phyloP scores from a whole-genome alignment of 2,888 invertebrate species.

The Oligia latruncula region DNA sequence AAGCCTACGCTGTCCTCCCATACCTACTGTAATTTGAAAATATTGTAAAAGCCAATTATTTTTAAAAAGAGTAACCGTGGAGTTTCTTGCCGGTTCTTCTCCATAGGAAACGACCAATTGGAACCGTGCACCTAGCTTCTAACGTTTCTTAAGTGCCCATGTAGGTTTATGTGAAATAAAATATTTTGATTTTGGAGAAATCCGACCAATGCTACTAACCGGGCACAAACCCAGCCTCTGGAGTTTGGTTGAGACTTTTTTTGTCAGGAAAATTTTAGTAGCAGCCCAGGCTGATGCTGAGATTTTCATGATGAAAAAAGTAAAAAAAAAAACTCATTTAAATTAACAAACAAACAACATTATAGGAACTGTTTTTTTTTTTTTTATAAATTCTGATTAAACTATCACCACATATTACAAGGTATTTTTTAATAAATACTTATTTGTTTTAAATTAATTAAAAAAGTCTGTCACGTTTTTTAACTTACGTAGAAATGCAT shows the following conservation, averaged over 20 bases:
- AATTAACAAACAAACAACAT: neutral
- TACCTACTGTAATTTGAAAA: too few relatives aligned
- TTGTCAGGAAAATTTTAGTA: neutral
- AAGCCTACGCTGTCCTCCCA: too few relatives aligned
- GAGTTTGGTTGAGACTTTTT: neutral
- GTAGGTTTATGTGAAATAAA: too few relatives aligned
- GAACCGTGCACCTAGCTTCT: too few relatives aligned
- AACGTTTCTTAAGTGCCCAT: too few relatives aligned
- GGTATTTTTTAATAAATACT: neutral
- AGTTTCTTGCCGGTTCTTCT: too few relatives aligned
- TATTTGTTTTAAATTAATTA: neutral
- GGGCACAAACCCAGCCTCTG: too few relatives aligned
- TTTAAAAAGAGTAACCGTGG: too few relatives aligned
- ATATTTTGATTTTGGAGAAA: neutral
- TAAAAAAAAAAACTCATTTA: neutral
- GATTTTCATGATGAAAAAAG: too few relatives aligned
- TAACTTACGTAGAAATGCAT: conserved; percentile 80
- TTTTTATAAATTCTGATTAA: neutral
- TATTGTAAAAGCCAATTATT: too few relatives aligned
- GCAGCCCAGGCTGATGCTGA: too few relatives aligned
- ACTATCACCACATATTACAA: neutral
- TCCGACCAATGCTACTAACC: neutral
- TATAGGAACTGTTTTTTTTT: neutral
- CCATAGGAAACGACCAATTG: too few relatives aligned
- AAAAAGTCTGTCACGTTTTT: conserved; percentile 1